These are phyloP conservation scores for Nanger granti DNA, from an alignment of 2,113 vertebrate species.

Conservation along the genomic window DNA sequence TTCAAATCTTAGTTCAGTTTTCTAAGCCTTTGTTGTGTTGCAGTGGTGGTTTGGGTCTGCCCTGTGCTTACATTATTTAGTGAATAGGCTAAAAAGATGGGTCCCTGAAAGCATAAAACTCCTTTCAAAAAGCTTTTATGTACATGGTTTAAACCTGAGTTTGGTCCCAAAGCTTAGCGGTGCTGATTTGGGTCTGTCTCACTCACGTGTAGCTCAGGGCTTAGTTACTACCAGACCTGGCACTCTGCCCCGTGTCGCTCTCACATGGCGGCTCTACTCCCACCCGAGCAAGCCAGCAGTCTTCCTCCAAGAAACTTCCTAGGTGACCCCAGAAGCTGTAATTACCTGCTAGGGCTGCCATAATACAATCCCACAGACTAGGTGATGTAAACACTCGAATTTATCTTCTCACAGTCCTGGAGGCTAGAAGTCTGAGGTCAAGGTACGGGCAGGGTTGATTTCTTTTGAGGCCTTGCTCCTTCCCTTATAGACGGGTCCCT, in stretches of 20 bases:
- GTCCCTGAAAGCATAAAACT: not conserved
- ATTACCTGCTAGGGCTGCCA: too few relatives aligned
- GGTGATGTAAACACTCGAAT: not conserved
- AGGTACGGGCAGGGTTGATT: not conserved
- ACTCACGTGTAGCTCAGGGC: not conserved
- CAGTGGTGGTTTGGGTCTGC: not conserved
- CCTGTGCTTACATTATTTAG: not conserved
- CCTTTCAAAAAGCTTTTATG: not conserved
- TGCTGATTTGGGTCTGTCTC: not conserved
- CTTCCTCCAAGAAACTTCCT: too few relatives aligned
- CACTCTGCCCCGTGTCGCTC: accelerated
- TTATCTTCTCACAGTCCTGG: not conserved
- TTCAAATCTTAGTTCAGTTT: not conserved
- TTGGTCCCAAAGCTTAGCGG: not conserved
- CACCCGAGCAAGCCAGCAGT: not conserved
- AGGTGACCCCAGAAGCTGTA: too few relatives aligned
- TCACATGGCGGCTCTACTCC: accelerated
- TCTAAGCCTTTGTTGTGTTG: not conserved
- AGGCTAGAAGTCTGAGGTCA: not conserved
- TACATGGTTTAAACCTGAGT: not conserved
- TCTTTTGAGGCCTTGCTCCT: not conserved
- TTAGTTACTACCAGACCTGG: not conserved
- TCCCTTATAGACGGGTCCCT: not conserved
- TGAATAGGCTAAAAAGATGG: not conserved
- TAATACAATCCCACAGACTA: not conserved